Evolutionary conservation across 2,888 invertebrate species (phyloP).

Genomic region (Polylopha cassiicola): DNA sequence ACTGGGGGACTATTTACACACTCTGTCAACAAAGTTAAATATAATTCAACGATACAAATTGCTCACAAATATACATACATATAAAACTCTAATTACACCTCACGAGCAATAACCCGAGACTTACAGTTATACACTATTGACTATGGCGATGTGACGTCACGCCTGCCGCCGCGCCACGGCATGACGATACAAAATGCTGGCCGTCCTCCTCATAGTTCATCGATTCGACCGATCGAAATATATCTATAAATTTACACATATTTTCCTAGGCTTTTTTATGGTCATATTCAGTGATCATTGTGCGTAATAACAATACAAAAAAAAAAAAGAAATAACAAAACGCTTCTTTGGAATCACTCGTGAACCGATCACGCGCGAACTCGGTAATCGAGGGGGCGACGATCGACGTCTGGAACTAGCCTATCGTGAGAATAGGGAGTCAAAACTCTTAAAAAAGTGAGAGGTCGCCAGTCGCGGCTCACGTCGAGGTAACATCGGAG

Average conservation of each 20-base stretch:
- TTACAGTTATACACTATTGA: slow-evolving; percentile 25
- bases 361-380: slow-evolving; percentile 13
- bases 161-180: slow-evolving; percentile 21
- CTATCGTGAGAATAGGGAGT: slow-evolving; percentile 27
- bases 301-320: slow-evolving; percentile 28
- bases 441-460: slow-evolving; percentile 8
- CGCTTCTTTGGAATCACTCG: slow-evolving; percentile 32
- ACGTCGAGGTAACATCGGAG: slow-evolving; percentile 22
- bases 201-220: slow-evolving; percentile 9
- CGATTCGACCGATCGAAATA: slow-evolving; percentile 4
- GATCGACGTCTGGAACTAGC: slow-evolving; percentile 18
- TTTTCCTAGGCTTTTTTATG: slow-evolving; percentile 1
- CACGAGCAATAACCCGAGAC: slow-evolving; percentile 34
- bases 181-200: slow-evolving; percentile 24
- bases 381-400: slow-evolving; percentile 4
- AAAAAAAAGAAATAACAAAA: slow-evolving; percentile 22
- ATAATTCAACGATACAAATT: slow-evolving; percentile 39
- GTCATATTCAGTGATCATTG: slow-evolving; percentile 24
- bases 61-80: slow-evolving; percentile 67
- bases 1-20: slow-evolving; percentile 65
- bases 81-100: slow-evolving; percentile 45
- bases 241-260: slow-evolving; percentile 7
- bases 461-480: slow-evolving; percentile 4
- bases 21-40: slow-evolving; percentile 39
- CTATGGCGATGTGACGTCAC: slow-evolving; percentile 24